Evolutionary conservation across 2,113 vertebrate genomes (phyloP).

Genomic region (Xenopus borealis): DNA sequence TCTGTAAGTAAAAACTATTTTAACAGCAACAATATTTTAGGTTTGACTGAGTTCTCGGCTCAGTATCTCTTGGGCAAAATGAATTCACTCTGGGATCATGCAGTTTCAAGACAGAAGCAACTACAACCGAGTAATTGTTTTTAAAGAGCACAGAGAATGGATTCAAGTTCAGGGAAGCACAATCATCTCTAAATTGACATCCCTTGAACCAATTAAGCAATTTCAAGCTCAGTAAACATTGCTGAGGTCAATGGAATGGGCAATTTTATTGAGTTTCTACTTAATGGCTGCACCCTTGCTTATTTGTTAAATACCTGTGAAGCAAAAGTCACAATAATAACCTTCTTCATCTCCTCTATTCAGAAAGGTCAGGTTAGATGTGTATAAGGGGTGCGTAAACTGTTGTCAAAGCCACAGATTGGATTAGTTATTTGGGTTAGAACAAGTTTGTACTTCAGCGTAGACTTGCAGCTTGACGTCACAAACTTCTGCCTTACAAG

Average conservation of each 20-base stretch:
- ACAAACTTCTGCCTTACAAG: too few relatives aligned
- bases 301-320: conserved; percentile 34
- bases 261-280: conserved; percentile 34
- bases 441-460: not conserved
- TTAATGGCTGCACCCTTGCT: conserved; percentile 30
- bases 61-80: conserved; percentile 9
- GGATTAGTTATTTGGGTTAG: conserved; percentile 24
- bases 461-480: too few relatives aligned
- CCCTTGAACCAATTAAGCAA: conserved; percentile 26
- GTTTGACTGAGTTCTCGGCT: not conserved
- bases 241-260: conserved; percentile 29
- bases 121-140: conserved; percentile 24
- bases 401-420: conserved; percentile 16
- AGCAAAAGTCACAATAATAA: conserved; percentile 6
- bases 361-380: conserved; percentile 13
- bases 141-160: conserved; percentile 11
- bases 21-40: too few relatives aligned
- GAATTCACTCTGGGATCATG: not conserved
- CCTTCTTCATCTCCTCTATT: not conserved
- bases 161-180: conserved; percentile 36
- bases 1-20: too few relatives aligned
- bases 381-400: conserved; percentile 12
- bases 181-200: conserved; percentile 45
- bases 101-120: conserved; percentile 1
- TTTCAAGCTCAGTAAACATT: conserved; percentile 45